Evolutionary conservation across 1,140 invertebrate genomes (phyloP).

Genomic region (Tribolium castaneum): DNA sequence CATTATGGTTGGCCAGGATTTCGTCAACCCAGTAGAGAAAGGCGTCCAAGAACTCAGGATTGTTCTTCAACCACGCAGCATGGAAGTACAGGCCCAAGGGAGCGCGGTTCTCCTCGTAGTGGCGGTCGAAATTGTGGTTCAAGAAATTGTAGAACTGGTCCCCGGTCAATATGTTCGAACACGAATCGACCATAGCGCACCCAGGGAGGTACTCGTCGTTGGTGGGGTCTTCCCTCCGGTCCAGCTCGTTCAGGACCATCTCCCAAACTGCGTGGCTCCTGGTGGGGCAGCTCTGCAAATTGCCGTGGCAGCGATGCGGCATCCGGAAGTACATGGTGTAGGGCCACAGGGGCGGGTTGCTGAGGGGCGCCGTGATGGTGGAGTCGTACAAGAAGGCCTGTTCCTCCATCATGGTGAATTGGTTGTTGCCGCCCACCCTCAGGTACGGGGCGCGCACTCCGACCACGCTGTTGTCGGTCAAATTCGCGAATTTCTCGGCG

Average conservation of each 20-base stretch:
- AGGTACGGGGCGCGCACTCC: slow-evolving; percentile 94
- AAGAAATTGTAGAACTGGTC: slow-evolving; percentile 97
- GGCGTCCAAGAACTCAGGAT: slow-evolving; percentile 91
- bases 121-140: slow-evolving; percentile 95
- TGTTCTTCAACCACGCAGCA: slow-evolving; percentile 95
- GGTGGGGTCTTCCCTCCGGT: slow-evolving; percentile 89
- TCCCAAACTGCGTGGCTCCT: slow-evolving; percentile 95
- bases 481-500: slow-evolving; percentile 91
- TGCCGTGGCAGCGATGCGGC: slow-evolving; percentile 94
- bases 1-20: slow-evolving; percentile 85
- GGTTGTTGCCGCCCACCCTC: slow-evolving; percentile 94
- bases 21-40: slow-evolving; percentile 97
- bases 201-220: slow-evolving; percentile 93
- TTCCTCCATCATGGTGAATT: slow-evolving; percentile 98
- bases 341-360: slow-evolving; percentile 94
- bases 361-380: slow-evolving; percentile 92
- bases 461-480: slow-evolving; percentile 94
- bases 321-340: slow-evolving; percentile 98
- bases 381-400: slow-evolving; percentile 96
- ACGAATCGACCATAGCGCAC: slow-evolving; percentile 97
- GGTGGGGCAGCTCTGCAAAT: slow-evolving; percentile 92
- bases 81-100: slow-evolving; percentile 96
- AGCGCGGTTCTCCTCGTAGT: slow-evolving; percentile 94
- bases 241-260: slow-evolving; percentile 97
- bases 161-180: slow-evolving; percentile 91